A percentile compares a stretch with the other conserved stretches of the same genome.
phyloP scores from a whole-genome alignment of 2,113 vertebrate species.

The Campylomormyrus tamandua region DNA sequence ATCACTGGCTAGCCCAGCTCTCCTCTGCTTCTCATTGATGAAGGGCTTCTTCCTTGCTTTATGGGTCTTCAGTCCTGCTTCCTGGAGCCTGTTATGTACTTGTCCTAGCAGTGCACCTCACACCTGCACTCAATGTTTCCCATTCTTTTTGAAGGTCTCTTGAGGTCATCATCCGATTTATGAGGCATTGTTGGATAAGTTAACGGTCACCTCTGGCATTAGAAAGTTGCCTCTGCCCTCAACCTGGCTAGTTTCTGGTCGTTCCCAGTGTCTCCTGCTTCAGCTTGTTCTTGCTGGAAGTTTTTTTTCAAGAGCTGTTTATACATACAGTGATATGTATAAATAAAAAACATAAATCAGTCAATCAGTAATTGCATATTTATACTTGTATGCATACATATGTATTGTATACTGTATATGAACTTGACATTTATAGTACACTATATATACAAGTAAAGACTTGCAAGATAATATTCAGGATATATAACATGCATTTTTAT shows the following conservation, averaged over 20 bases:
- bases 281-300: neutral
- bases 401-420: neutral
- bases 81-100: neutral
- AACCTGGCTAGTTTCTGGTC: neutral
- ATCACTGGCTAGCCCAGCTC: too few species aligned
- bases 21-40: neutral
- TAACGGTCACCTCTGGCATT: neutral
- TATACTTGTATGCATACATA: neutral
- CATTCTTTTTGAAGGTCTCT: neutral
- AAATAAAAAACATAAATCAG: neutral
- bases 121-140: neutral
- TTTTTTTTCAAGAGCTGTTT: neutral
- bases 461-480: neutral
- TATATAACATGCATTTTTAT: neutral
- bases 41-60: too few species aligned
- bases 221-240: neutral
- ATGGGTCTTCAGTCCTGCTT: neutral
- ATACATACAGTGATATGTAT: neutral
- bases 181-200: neutral
- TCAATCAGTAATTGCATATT: neutral
- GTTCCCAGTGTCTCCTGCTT: neutral
- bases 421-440: neutral
- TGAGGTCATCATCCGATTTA: neutral
- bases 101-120: too few species aligned
- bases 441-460: neutral